Evolutionary conservation across 2,113 vertebrate genomes (phyloP), one percentile per base, ranked within the genome.

Genomic region (Perccottus glenii): DNA sequence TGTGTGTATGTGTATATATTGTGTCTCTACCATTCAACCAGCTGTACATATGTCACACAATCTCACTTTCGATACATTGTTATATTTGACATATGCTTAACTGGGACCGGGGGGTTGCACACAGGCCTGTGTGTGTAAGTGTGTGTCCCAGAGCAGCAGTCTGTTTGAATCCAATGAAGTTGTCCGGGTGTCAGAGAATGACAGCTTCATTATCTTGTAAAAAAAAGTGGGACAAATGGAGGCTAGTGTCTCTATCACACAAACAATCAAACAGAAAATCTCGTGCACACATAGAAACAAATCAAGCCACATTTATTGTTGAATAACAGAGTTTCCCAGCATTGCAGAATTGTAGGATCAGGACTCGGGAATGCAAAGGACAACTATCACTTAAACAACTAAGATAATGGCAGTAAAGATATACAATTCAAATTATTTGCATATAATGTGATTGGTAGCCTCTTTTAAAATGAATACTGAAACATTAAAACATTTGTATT

Each of bases 201-300:
- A 98, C 97, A 99, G 96, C 94, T 96, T 98, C 96, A 98, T 99
- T 99, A 99, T 98, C 96, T 96, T 95, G 95, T 95, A 95, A 96
- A 94, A 27, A 27, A 98, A 96, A 96, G 92, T 94, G 94, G 93
- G 94, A 98, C 96, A 98, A 99, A 98, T 97, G 95, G 96, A 97
- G 94, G 93, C 95, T 94, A 96, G 95, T 96, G 94, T 98, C 94
- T 96, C 94, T 92, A 96, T 96, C 94, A 95, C 93, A 93, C 87
- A 85, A 93, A 90, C 51, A 75, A 56, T 78, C 75, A 64, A 53
- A 62, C 67, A 12, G 67, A 85, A 92, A 80, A 67, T 33, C 38
- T 40, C 19, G 59, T 36, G 19, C 43, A 65, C 40, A 71, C 36
- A 56, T 36, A 45, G 45, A 44, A 55, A 55, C 52, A 55, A 55